These are phyloP conservation scores for Pterobdella sp. DNA, from an alignment of 2,888 invertebrate species.

Conservation along the genomic window DNA sequence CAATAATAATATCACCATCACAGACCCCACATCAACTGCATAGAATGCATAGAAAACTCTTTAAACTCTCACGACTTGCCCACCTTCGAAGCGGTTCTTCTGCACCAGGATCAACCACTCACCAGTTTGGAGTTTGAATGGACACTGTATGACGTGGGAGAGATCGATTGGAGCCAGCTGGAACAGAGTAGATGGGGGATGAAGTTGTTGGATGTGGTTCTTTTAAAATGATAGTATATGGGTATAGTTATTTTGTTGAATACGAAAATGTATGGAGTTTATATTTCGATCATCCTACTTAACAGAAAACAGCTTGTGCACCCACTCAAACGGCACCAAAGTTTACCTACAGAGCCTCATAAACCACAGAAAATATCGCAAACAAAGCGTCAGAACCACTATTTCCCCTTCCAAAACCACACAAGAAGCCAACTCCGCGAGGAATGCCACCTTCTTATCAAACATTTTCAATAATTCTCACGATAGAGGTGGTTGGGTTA, in stretches of 20 bases:
- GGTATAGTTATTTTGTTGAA: background rate
- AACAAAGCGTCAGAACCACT: background rate
- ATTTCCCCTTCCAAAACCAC: background rate
- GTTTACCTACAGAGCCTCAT: background rate
- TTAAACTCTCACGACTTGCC: slow-evolving; percentile 21
- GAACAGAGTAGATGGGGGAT: background rate
- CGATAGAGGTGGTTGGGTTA: background rate
- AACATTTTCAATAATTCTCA: background rate
- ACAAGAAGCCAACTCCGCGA: background rate
- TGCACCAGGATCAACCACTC: too few species aligned
- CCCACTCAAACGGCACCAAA: background rate
- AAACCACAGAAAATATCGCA: background rate
- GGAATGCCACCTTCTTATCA: background rate
- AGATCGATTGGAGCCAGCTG: slow-evolving; percentile 9
- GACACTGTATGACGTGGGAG: slow-evolving; percentile 22
- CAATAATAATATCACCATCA: too few species aligned
- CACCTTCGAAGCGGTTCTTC: too few species aligned
- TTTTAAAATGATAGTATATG: too few species aligned
- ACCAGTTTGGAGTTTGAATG: slow-evolving; percentile 9
- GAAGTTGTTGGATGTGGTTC: too few species aligned
- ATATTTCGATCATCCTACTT: too few species aligned
- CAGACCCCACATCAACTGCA: slow-evolving; percentile 14
- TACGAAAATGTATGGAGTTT: too few species aligned
- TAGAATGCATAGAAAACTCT: background rate
- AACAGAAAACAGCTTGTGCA: background rate